phyloP scores from a whole-genome alignment of 1,140 invertebrate species.

The Diabrotica virgifera region DNA sequence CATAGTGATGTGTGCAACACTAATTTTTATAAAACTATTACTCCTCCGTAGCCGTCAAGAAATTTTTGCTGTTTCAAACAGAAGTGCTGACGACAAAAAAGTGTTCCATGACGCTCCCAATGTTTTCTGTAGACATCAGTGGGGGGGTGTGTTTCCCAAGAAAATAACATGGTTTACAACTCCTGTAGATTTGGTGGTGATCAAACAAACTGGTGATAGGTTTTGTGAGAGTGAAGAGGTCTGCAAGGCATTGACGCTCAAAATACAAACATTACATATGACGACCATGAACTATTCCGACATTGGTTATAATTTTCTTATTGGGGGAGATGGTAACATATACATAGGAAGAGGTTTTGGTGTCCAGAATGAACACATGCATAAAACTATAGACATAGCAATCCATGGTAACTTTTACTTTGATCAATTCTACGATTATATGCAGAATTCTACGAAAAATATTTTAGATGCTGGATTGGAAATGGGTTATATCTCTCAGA shows the following conservation, averaged over 20 bases:
- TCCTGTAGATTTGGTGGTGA: background rate
- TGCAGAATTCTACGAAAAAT: conserved; percentile 44
- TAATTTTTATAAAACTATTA: too few species aligned
- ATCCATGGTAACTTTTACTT: conserved; percentile 51
- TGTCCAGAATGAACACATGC: conserved; percentile 41
- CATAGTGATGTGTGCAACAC: too few species aligned
- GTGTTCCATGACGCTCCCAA: background rate
- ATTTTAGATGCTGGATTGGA: conserved; percentile 44
- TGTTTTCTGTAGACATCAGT: conserved; percentile 3
- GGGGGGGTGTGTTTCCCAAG: conserved; percentile 7
- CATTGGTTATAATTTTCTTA: conserved; percentile 64
- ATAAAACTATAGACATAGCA: conserved; percentile 48
- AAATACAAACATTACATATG: conserved; percentile 47
- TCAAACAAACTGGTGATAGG: conserved; percentile 38
- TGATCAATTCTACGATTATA: conserved; percentile 41
- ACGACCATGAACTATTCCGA: conserved; percentile 42
- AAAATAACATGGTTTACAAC: background rate
- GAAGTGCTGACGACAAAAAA: too few species aligned
- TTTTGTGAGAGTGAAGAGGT: conserved; percentile 38
- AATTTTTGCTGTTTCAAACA: too few species aligned
- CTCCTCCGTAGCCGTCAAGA: too few species aligned
- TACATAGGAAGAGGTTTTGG: conserved; percentile 60
- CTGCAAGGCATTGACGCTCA: conserved; percentile 47
- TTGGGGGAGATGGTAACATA: conserved; percentile 64
- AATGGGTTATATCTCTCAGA: conserved; percentile 35